Evolutionary conservation across 1,140 invertebrate species (phyloP), one percentile per base, ranked within the genome.

Genomic region (Pseudobourletiella spinata): DNA sequence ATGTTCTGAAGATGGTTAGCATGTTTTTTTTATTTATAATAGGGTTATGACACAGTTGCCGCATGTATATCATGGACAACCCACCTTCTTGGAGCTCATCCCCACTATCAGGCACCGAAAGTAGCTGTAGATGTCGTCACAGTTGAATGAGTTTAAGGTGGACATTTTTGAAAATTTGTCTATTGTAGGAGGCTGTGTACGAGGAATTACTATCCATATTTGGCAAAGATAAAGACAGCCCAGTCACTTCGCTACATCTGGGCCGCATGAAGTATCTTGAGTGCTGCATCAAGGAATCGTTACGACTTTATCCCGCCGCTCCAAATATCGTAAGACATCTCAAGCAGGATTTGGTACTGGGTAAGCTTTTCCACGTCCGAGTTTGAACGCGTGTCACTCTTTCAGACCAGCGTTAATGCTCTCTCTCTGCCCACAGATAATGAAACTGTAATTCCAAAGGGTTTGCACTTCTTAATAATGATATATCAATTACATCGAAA

Each of bases 1-100:
- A 3, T 26, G 29, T 26, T 52, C 6, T 52, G n/a, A 22, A 8
- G 6, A 16, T 8, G 8, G 22, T 48, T 4, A 22, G 18, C 8
- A 8, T 11, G n/a, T 39, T 8, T n/a, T 11, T 39, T n/a, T n/a
- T n/a, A n/a, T 39, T 11, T 48, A 22, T 29, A 3, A 3, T 24
- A 52, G 48, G 46, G 46, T 18, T 42, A 52, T 22, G 48, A 52
- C 42, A 52, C 48, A 60, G 39, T 32, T 4, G 59, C 59, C 2
- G 46, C 48, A 52, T 28, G 14, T 43, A 85, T 87, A 28, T 87
- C 85, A 70, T 94, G 91, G 79, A 87, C 88, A 64, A 74, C 93
- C 0, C 89, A 84, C 32, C 76, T 90, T 32, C 83, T 95, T 74
- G 89, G 88, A 2, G 80, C 84, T 57, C 83, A 92, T 71, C 86